phyloP scores from a whole-genome alignment of 2,888 invertebrate genomes.

The Drosophila affinis region DNA sequence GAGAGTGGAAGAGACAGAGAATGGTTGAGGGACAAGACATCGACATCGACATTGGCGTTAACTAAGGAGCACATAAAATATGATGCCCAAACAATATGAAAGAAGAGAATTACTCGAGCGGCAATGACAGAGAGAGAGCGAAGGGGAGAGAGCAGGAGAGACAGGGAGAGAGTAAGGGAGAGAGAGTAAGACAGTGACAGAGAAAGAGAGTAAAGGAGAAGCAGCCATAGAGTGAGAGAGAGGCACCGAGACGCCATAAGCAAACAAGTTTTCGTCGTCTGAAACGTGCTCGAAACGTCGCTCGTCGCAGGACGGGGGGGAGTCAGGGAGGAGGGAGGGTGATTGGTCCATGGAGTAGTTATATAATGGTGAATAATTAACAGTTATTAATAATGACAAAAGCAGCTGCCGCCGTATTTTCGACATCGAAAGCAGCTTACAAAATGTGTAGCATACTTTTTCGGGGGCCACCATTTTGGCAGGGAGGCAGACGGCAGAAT shows the following conservation, averaged over 20 bases:
- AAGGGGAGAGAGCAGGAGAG: constrained; percentile 41
- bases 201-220: too few relatives aligned
- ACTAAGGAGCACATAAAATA: constrained; percentile 72
- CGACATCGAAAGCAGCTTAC: constrained; percentile 44
- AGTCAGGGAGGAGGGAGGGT: rapidly evolving
- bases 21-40: background rate
- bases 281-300: constrained; percentile 48
- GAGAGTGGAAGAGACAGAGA: background rate
- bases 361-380: constrained; percentile 81
- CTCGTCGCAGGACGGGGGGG: background rate
- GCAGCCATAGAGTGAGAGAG: background rate
- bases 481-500: too few relatives aligned
- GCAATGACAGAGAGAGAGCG: constrained; percentile 29
- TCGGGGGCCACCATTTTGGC: background rate
- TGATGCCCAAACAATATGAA: constrained; percentile 69
- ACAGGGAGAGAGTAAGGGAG: background rate
- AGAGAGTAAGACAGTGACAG: background rate
- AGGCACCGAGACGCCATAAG: constrained; percentile 37
- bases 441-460: constrained; percentile 49
- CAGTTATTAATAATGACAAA: constrained; percentile 83
- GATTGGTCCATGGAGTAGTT: constrained; percentile 41
- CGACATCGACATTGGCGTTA: constrained; percentile 54
- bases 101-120: constrained; percentile 62
- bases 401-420: constrained; percentile 71
- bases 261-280: constrained; percentile 39